Percentiles rank a stretch among this genome's conserved stretches.
Conservation (phyloP, 2,113 vertebrate genomes). For the Bufo gargarizans region DNA sequence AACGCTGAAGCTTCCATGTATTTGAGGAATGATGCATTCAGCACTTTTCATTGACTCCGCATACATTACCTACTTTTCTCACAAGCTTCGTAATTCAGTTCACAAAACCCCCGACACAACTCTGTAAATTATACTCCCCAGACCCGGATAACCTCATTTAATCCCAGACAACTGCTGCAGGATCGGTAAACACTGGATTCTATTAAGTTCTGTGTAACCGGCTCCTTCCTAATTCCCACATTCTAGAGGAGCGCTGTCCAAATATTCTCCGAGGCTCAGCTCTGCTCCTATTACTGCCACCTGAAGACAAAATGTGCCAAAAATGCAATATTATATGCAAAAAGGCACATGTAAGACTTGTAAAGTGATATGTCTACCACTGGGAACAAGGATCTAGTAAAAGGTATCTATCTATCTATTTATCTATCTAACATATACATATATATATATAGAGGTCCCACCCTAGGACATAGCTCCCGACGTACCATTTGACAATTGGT, state of each 20-base stretch:
- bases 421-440: background rate
- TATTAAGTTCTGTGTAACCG: background rate
- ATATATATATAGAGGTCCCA: background rate
- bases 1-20: conserved; percentile 3
- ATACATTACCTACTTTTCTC: background rate
- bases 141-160: background rate
- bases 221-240: background rate
- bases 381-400: too few relatives aligned
- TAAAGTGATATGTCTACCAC: background rate
- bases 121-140: background rate
- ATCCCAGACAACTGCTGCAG: background rate
- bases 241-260: background rate
- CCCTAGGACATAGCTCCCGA: too few relatives aligned
- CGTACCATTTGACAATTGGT: too few relatives aligned
- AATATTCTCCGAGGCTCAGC: background rate
- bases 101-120: background rate
- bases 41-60: conserved; percentile 32
- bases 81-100: background rate
- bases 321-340: too few relatives aligned
- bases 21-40: background rate
- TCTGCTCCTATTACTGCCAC: background rate
- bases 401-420: background rate
- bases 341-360: too few relatives aligned
- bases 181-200: background rate
- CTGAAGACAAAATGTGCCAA: too few relatives aligned